phyloP scores from a whole-genome alignment of 1,140 invertebrate species.

The Glomeris maerens region DNA sequence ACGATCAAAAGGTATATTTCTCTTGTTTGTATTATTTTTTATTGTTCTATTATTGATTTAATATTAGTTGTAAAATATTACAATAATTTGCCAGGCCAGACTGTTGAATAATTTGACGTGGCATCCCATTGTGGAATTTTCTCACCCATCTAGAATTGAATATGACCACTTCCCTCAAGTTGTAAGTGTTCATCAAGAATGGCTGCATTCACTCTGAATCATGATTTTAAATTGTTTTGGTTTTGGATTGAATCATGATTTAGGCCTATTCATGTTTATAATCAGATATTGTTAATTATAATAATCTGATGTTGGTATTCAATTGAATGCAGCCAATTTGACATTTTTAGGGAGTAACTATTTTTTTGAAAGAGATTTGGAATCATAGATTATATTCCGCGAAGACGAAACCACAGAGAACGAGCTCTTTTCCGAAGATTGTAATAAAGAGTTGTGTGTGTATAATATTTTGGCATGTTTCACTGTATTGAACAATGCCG shows the following conservation, averaged over 20 bases:
- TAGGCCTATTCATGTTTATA: too few species aligned
- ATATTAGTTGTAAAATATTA: too few species aligned
- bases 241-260: too few species aligned
- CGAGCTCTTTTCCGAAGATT: neutral
- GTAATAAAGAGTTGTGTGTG: too few species aligned
- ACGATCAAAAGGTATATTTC: constrained; percentile 29
- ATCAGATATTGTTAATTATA: constrained; percentile 20
- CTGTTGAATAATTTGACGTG: constrained; percentile 33
- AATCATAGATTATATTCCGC: neutral
- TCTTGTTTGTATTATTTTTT: neutral
- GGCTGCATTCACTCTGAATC: too few species aligned
- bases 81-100: constrained; percentile 23
- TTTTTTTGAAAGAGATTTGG: neutral
- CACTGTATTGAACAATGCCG: neutral
- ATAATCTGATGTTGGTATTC: too few species aligned
- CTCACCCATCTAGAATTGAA: constrained; percentile 18
- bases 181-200: too few species aligned
- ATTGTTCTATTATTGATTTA: neutral
- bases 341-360: neutral
- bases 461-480: neutral
- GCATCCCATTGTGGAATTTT: constrained; percentile 25
- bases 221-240: too few species aligned
- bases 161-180: too few species aligned
- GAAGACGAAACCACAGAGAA: neutral
- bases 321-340: constrained; percentile 7